These are phyloP conservation scores for Pseudobourletiella spinata DNA, from an alignment of 1,140 invertebrate genomes.

Conservation along the genomic window DNA sequence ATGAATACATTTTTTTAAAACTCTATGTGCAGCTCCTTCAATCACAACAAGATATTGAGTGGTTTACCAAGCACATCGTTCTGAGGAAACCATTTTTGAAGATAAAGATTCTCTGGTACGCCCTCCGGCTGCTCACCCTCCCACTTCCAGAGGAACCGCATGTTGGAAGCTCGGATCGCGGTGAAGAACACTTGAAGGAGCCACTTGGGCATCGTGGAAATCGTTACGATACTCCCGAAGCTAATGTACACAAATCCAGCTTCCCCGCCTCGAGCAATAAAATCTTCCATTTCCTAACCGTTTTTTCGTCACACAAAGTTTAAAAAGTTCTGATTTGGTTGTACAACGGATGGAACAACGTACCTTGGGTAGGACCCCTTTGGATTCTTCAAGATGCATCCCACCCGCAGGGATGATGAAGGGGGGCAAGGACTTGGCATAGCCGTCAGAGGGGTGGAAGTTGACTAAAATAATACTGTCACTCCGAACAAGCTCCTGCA, in stretches of 20 bases:
- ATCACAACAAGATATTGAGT: background rate
- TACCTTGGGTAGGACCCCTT: conserved; percentile 14
- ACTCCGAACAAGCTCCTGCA: conserved; percentile 36
- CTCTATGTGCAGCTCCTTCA: background rate
- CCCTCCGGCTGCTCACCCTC: conserved; percentile 16
- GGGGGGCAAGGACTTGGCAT: conserved; percentile 45
- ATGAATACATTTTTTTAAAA: background rate
- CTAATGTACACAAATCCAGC: conserved; percentile 26
- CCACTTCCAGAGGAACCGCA: conserved; percentile 34
- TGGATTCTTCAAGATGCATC: conserved; percentile 41
- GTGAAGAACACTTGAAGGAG: conserved; percentile 18
- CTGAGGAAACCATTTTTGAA: conserved; percentile 31
- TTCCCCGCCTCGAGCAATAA: conserved; percentile 15
- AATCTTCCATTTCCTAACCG: conserved; percentile 22
- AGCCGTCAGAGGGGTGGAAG: conserved; percentile 46
- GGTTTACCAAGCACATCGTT: conserved; percentile 33
- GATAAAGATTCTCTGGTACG: conserved; percentile 20
- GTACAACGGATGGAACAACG: too few relatives aligned
- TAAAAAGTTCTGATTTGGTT: too few relatives aligned
- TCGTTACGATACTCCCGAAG: conserved; percentile 17
- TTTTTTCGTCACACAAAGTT: too few relatives aligned
- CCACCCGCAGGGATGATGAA: conserved; percentile 56
- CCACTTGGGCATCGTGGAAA: background rate
- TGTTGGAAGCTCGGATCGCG: conserved; percentile 1
- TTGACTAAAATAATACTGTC: conserved; percentile 47